phyloP scores from a whole-genome alignment of 2,888 invertebrate genomes.

The Philhelius pedissequus region DNA sequence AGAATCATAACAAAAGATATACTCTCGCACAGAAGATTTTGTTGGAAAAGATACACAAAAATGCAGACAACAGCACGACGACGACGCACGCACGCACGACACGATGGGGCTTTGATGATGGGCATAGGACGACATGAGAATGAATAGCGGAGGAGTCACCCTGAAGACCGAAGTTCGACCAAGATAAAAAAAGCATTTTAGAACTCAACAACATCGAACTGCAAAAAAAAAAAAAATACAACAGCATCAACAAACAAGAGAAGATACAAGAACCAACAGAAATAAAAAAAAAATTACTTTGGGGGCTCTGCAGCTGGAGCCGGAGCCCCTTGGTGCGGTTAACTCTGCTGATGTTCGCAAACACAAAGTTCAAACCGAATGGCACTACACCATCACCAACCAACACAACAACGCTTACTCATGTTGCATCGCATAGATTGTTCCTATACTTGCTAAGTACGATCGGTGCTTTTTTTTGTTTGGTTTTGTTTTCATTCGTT shows the following conservation, averaged over 20 bases:
- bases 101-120: not conserved
- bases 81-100: not conserved
- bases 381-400: slow-evolving; percentile 42
- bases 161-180: slow-evolving; percentile 26
- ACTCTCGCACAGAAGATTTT: slow-evolving; percentile 1
- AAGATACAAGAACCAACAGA: not conserved
- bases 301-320: slow-evolving; percentile 39
- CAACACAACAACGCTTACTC: slow-evolving; percentile 43
- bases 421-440: slow-evolving; percentile 58
- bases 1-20: slow-evolving; percentile 55
- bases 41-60: slow-evolving; percentile 54
- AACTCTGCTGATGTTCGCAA: slow-evolving; percentile 60
- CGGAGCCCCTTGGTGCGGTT: not conserved
- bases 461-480: not conserved
- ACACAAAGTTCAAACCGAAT: slow-evolving; percentile 62
- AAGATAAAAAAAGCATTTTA: not conserved
- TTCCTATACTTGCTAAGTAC: slow-evolving; percentile 31
- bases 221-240: slow-evolving; percentile 32
- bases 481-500: slow-evolving; percentile 12
- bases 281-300: not conserved
- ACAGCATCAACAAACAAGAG: not conserved
- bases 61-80: not conserved
- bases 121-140: not conserved
- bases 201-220: slow-evolving; percentile 60
- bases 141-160: slow-evolving; percentile 38